These are phyloP conservation scores for Triplophysa dalaica DNA, from an alignment of 2,113 vertebrate genomes.

Conservation along the genomic window DNA sequence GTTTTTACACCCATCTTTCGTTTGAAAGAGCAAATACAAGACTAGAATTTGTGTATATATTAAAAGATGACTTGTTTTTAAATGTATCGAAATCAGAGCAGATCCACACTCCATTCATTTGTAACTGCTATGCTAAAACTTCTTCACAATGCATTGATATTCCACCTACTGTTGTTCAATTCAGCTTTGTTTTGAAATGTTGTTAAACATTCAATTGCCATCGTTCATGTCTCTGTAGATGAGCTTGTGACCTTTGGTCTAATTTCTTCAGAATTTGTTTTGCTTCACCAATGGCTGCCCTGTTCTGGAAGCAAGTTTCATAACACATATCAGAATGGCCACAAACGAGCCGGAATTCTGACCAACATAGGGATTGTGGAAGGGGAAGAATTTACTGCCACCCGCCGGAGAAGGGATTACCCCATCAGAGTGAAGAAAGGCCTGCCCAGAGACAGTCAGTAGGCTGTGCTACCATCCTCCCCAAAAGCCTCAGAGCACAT, in stretches of 20 bases:
- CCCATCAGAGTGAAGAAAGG: slow-evolving; percentile 21
- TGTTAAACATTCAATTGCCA: neutral
- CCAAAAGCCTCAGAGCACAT: slow-evolving; percentile 31
- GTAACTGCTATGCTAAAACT: too few relatives aligned
- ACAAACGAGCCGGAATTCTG: slow-evolving; percentile 54
- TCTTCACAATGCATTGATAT: too few relatives aligned
- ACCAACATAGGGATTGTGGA: slow-evolving; percentile 63
- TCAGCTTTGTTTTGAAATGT: neutral
- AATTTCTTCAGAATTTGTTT: slow-evolving; percentile 25
- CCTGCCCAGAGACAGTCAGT: slow-evolving; percentile 26
- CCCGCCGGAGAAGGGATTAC: slow-evolving; percentile 45
- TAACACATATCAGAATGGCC: slow-evolving; percentile 56
- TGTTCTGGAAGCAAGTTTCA: slow-evolving; percentile 52
- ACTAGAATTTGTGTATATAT: too few relatives aligned
- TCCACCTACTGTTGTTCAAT: neutral
- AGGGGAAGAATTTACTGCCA: slow-evolving; percentile 49
- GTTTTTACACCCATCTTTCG: too few relatives aligned
- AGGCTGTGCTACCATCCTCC: slow-evolving; percentile 1
- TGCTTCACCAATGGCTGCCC: slow-evolving; percentile 28
- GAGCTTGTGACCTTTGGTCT: slow-evolving; percentile 22
- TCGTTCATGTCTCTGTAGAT: too few relatives aligned
- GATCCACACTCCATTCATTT: too few relatives aligned
- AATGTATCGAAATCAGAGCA: too few relatives aligned
- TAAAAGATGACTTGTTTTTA: too few relatives aligned
- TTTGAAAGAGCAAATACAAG: too few relatives aligned